Base-by-base conservation (phyloP, 1,140 invertebrate species). In the Cotesia typhae region DNA sequence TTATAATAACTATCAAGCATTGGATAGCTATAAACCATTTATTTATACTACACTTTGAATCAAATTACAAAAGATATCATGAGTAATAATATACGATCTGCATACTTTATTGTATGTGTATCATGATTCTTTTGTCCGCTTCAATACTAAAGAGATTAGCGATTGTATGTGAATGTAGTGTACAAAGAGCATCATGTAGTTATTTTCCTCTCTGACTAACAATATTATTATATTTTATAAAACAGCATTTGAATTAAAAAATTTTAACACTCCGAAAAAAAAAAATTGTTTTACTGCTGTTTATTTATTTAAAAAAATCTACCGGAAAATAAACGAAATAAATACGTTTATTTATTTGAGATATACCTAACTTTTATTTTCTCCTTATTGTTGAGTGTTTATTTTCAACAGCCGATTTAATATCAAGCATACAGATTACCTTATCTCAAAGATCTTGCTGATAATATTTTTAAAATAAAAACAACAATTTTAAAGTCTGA, bases 111-210 rank as follows among this genome's bases (percentile, higher is more conserved):
- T 37, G 41, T 20, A 65, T 65, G n/a, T 41, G 17, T 65, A 65
- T 38, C 63, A 47, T 36, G 35, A 65, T 38, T 37, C 36, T 37
- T 65, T 65, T 65, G 63, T 65, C 12, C n/a, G 35, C 35, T 14
- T 20, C 63, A 35, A 14, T 20, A 65, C n/a, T 41, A 10, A 20
- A 28, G 37, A 35, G 41, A 47, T 47, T 47, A 47, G 41, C 41
- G 41, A 7, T 47, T 61, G 37, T 65, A 65, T 65, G 12, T 65
- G 63, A n/a, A 7, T 47, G 41, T 47, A 47, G n/a, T 38, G 63
- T 65, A 35, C 63, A 65, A 65, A 65, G 63, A 65, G 63, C 63
- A 65, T 65, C 36, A 65, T 65, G 35, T 36, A 36, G 41, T 47
- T 47, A 47, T 47, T 38, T 65, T 38, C 37, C 38, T 20, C 63